phyloP scores from a whole-genome alignment of 1,140 invertebrate genomes.

The Gryllus bimaculatus region DNA sequence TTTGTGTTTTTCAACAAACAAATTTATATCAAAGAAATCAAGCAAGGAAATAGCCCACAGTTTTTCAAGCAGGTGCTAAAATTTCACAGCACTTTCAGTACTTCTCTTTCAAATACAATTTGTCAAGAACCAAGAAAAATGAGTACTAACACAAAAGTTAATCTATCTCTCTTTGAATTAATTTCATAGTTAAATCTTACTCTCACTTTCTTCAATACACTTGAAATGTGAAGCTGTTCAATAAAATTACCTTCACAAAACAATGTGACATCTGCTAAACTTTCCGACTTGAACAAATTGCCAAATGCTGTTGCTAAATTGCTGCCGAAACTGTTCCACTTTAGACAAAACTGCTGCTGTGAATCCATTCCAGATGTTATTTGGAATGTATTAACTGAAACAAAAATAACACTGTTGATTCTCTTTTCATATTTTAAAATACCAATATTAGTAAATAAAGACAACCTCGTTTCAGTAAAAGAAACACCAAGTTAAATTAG shows the following conservation, averaged over 20 bases:
- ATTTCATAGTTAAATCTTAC: too few species aligned
- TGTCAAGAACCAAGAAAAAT: too few species aligned
- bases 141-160: too few species aligned
- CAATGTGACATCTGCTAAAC: conserved; percentile 77
- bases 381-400: conserved; percentile 36
- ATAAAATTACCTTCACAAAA: conserved; percentile 74
- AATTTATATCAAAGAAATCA: too few species aligned
- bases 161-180: too few species aligned
- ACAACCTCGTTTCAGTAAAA: background rate
- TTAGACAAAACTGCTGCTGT: conserved; percentile 82
- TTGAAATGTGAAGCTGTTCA: too few species aligned
- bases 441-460: background rate
- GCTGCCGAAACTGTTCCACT: conserved; percentile 85
- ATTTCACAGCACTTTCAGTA: too few species aligned
- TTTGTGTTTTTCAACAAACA: too few species aligned
- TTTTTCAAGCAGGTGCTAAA: too few species aligned
- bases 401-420: conserved; percentile 10
- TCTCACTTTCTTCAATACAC: too few species aligned
- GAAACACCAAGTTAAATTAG: background rate
- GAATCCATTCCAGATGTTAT: conserved; percentile 62
- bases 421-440: background rate
- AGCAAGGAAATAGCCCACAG: too few species aligned
- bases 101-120: too few species aligned
- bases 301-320: conserved; percentile 80
- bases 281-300: conserved; percentile 81